Evolutionary conservation across 2,888 invertebrate genomes (phyloP).

Genomic region (Ophion ventricosus): DNA sequence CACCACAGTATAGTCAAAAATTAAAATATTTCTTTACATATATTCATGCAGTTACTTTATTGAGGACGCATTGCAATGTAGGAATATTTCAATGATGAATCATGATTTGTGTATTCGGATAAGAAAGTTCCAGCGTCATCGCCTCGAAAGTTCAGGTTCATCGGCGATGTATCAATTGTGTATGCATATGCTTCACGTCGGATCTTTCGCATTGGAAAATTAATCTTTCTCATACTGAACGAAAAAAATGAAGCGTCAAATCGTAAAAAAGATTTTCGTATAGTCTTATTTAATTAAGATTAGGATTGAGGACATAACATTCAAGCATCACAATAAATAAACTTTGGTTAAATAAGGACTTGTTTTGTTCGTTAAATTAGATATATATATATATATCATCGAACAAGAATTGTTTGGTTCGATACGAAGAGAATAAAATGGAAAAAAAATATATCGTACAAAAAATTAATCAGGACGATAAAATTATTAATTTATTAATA

Average conservation of each 20-base stretch:
- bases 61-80: slow-evolving; percentile 63
- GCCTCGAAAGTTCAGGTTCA: slow-evolving; percentile 56
- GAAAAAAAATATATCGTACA: background rate
- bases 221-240: background rate
- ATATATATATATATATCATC: too few species aligned
- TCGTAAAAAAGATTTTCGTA: background rate
- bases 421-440: too few species aligned
- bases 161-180: slow-evolving; percentile 36
- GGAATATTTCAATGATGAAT: slow-evolving; percentile 65
- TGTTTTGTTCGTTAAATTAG: too few species aligned
- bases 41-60: slow-evolving; percentile 63
- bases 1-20: slow-evolving; percentile 59
- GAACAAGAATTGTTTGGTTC: too few species aligned
- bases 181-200: slow-evolving; percentile 1
- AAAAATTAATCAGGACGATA: background rate
- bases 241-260: background rate
- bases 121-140: slow-evolving; percentile 64
- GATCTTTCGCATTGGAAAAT: background rate
- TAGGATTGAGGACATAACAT: background rate
- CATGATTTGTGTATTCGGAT: slow-evolving; percentile 59
- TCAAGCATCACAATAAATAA: background rate
- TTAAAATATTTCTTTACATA: slow-evolving; percentile 63
- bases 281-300: background rate
- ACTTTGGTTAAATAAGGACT: too few species aligned
- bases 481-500: background rate